Conservation (phyloP, 2,888 invertebrate species). For the Dicranocentrus wangi region DNA sequence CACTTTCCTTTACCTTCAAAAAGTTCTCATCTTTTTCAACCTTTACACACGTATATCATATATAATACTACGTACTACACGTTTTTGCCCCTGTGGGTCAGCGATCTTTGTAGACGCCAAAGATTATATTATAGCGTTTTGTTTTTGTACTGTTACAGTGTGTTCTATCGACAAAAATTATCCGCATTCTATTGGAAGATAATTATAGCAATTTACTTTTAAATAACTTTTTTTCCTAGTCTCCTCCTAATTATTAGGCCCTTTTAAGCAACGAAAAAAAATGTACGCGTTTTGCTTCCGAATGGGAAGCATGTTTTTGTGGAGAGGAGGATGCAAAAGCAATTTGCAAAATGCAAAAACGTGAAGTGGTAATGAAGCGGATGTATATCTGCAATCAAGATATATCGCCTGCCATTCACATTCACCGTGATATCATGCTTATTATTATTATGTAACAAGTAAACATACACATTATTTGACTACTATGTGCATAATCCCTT, state of each 20-base stretch:
- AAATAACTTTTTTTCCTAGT: constrained; percentile 1
- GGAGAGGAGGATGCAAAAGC: neutral
- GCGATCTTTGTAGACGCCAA: constrained; percentile 11
- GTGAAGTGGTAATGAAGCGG: constrained; percentile 54
- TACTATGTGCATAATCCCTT: neutral
- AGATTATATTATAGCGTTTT: too few species aligned
- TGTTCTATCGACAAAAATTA: too few species aligned
- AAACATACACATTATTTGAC: neutral
- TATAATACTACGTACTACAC: too few species aligned
- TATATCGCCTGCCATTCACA: constrained; percentile 12
- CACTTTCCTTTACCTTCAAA: constrained; percentile 25
- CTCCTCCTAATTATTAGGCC: too few species aligned
- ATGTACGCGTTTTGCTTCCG: neutral
- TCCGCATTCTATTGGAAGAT: too few species aligned
- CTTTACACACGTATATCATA: too few species aligned
- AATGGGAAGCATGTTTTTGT: neutral
- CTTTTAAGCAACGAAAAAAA: constrained; percentile 25
- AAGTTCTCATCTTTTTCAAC: neutral
- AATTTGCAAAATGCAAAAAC: neutral
- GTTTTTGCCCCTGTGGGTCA: too few species aligned
- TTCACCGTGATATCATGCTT: neutral
- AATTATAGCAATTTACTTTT: neutral
- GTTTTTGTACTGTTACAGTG: too few species aligned
- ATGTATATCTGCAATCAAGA: constrained; percentile 49
- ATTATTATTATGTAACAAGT: neutral